Evolutionary conservation across 2,797 vertebrate species (phyloP).

Genomic region (Neomorphus geoffroyi): DNA sequence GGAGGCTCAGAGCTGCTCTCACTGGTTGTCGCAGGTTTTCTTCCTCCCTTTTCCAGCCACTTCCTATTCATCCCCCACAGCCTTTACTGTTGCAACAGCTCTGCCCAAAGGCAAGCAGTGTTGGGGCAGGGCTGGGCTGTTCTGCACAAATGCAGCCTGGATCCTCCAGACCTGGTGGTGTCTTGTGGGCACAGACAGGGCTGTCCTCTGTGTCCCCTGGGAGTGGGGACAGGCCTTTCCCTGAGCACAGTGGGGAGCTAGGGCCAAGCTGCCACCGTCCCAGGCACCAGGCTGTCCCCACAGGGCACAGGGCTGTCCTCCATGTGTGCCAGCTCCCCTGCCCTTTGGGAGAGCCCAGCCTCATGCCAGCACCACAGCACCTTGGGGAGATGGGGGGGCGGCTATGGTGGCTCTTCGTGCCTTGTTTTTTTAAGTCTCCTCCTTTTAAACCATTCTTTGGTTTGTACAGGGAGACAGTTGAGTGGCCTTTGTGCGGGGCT

Average conservation of each 20-base stretch:
- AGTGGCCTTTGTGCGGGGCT: not conserved
- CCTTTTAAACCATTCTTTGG: not conserved
- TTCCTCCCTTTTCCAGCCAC: not conserved
- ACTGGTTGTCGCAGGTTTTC: not conserved
- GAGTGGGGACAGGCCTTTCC: not conserved
- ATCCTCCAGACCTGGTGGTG: not conserved
- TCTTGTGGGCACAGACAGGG: not conserved
- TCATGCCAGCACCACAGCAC: rapidly evolving
- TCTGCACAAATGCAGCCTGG: rapidly evolving
- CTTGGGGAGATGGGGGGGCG: no score
- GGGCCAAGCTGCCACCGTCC: not conserved
- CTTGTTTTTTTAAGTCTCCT: not conserved
- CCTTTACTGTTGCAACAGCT: not conserved
- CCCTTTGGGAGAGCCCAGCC: not conserved
- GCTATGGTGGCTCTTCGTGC: not conserved
- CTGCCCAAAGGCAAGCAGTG: not conserved
- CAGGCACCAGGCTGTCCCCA: not conserved
- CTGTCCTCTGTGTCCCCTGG: not conserved
- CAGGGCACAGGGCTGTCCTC: not conserved
- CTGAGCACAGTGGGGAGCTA: not conserved
- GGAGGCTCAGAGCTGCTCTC: not conserved
- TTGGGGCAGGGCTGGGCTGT: not conserved
- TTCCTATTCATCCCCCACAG: not conserved
- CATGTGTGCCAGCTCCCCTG: not conserved
- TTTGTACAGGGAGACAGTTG: not conserved